Percentiles rank a stretch among this genome's conserved stretches.
phyloP scores from a whole-genome alignment of 2,113 vertebrate species.

The Pituophis catenifer region DNA sequence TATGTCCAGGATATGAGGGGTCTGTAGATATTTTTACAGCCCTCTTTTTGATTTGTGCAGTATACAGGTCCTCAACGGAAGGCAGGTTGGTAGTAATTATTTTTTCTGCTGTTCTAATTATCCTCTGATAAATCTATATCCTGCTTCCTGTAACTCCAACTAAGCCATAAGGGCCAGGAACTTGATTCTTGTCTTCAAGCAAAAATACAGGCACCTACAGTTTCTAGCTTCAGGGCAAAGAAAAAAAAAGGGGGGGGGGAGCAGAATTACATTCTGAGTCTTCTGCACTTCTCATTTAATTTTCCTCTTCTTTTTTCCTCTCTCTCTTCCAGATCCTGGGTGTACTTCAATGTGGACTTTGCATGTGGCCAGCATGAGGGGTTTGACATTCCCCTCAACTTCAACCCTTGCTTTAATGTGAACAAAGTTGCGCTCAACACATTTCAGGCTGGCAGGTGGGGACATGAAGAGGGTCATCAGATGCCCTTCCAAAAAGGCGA shows the following conservation, averaged over 20 bases:
- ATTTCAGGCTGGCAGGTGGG: constrained; percentile 67
- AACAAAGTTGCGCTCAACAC: constrained; percentile 80
- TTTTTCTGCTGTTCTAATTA: too few relatives aligned
- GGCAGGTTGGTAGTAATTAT: too few relatives aligned
- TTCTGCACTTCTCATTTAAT: background rate
- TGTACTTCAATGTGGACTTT: constrained; percentile 65
- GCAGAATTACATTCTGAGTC: background rate
- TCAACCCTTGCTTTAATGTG: constrained; percentile 78
- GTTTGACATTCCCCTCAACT: constrained; percentile 75
- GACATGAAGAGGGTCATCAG: constrained; percentile 65
- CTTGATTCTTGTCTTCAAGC: background rate
- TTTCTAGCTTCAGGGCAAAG: too few relatives aligned
- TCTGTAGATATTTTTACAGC: too few relatives aligned
- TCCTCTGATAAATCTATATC: background rate
- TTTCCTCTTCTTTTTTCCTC: background rate
- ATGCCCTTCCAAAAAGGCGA: constrained; percentile 76
- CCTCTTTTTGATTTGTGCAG: too few relatives aligned
- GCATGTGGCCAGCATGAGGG: constrained; percentile 59
- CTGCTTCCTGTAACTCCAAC: background rate
- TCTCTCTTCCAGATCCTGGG: constrained; percentile 64
- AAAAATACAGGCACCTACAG: too few relatives aligned
- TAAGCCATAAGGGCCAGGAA: background rate
- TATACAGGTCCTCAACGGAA: too few relatives aligned
- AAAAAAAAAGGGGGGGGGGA: too few relatives aligned
- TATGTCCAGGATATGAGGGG: too few relatives aligned